Base-by-base conservation (phyloP, 2,113 vertebrate species). In the Cephalopholis sonnerati region DNA sequence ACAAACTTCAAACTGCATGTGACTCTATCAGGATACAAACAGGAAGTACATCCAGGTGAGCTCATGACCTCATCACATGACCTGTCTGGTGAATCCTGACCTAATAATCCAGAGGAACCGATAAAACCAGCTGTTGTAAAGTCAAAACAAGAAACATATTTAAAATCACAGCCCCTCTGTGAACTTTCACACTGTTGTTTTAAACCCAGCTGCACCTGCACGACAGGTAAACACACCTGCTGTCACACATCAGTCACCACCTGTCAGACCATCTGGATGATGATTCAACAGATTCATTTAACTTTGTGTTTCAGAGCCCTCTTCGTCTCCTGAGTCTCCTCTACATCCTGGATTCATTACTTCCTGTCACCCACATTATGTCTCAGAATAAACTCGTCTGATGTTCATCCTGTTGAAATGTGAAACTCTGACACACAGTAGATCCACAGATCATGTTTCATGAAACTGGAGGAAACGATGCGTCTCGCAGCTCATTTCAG, bases 391-490 rank as follows among this genome's bases (percentile, higher is more conserved):
- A 63, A 48, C 17, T 18, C 17, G 20, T 62, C 50, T 48, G 36
- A 48, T 22, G 29, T 61, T 69, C 55, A 53, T 58, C 51, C 61
- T 25, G 77, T 51, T 36, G 16, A 72, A 27, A 29, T 73, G 55
- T 59, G n/a, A 27, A 73, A 27, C 24, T 55, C 48, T 36, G 27
- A 53, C 41, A 59, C 64, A 39, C 68, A 71, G 8, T 48, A 59
- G 29, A 27, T 68, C 46, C 44, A 11, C 17, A 24, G 27, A 74
- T 64, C 46, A 22, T 8, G 39, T 10, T 10, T 59, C 70, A 48
- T 20, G 69, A 71, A 20, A 15, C 54, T 8, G 69, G 69, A 73
- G 36, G 64, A 77, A 48, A 48, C 9, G 22, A 48, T 1, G 54
- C 9, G 20, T 36, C 50, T 39, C 2, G 0, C 32, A 17, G 46